These are phyloP conservation scores for Anthrax anthrax DNA, from an alignment of 2,888 invertebrate genomes.

Conservation along the genomic window DNA sequence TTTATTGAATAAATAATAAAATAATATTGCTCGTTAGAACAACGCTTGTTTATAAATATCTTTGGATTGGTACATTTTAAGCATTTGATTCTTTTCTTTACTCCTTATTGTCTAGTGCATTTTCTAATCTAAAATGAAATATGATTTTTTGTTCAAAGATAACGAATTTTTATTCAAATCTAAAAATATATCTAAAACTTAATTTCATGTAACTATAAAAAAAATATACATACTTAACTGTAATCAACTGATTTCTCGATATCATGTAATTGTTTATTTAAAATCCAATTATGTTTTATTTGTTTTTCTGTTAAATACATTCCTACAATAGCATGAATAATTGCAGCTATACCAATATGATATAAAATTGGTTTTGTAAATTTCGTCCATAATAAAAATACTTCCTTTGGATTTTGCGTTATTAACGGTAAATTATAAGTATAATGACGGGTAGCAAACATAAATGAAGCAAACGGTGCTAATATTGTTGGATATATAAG, in stretches of 20 bases:
- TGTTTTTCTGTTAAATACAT: constrained; percentile 48
- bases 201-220: too few relatives aligned
- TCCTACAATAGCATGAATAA: constrained; percentile 40
- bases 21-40: too few relatives aligned
- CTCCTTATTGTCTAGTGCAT: too few relatives aligned
- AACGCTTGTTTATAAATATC: too few relatives aligned
- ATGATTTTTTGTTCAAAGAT: too few relatives aligned
- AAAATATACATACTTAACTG: too few relatives aligned
- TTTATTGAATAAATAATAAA: too few relatives aligned
- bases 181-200: too few relatives aligned
- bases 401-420: constrained; percentile 39
- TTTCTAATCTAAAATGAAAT: too few relatives aligned
- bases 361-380: constrained; percentile 41
- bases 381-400: constrained; percentile 39
- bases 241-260: constrained; percentile 22
- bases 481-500: constrained; percentile 45
- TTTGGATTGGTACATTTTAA: too few relatives aligned
- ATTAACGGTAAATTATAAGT: constrained; percentile 51
- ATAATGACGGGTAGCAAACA: constrained; percentile 45
- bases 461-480: constrained; percentile 43
- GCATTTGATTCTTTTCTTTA: too few relatives aligned
- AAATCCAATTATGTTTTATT: constrained; percentile 32
- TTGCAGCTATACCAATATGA: constrained; percentile 35
- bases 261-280: constrained; percentile 22
- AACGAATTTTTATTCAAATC: too few relatives aligned